Evolutionary conservation across 2,888 invertebrate species (phyloP), one percentile per base, ranked within the genome.

Genomic region (Nudaria mundana): DNA sequence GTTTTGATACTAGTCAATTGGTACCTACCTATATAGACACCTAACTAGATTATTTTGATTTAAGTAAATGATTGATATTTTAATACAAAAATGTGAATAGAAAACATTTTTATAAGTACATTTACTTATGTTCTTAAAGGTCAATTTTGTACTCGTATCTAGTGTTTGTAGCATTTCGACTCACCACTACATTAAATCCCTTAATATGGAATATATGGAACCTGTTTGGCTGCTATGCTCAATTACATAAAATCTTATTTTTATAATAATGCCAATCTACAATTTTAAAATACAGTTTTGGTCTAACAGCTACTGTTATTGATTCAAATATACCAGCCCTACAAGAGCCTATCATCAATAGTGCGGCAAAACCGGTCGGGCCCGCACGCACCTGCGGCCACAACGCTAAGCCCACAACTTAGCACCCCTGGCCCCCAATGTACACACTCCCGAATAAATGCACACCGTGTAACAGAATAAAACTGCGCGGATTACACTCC

Each of bases 331-430:
- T 25, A 11, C 10, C 33, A 25, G 3, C 34, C 34, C 26, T 34
- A 34, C 6, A 12, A 18, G 41, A 11, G 39, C 39, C 44, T 40
- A 48, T 42, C 68, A 66, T 72, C 76, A 66, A 77, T 75, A 73
- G 63, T 63, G 63, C 52, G 62, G 63, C 56, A 72, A 70, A 76
- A 75, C 73, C 57, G 44, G 53, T 25, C 30, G 37, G 30, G 34
- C 14, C 37, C 56, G 41, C 50, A 57, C 59, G 66, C 82, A 82
- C 82, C 82, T 82, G 83, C 56, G 77, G 63, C 75, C 55, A 53
- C 56, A 50, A 47, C 63, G 58, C 58, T 67, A 63, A 60, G 57
- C 63, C 59, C 53, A 46, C 57, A 52, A 59, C 66, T 70, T 66
- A 64, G 39, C 71, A 55, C 68, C 71, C 66, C 53, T 31, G 30